These are phyloP conservation scores for Micromussa lordhowensis DNA, from an alignment of 92 coral and sea anemone genomes.

Conservation along the genomic window DNA sequence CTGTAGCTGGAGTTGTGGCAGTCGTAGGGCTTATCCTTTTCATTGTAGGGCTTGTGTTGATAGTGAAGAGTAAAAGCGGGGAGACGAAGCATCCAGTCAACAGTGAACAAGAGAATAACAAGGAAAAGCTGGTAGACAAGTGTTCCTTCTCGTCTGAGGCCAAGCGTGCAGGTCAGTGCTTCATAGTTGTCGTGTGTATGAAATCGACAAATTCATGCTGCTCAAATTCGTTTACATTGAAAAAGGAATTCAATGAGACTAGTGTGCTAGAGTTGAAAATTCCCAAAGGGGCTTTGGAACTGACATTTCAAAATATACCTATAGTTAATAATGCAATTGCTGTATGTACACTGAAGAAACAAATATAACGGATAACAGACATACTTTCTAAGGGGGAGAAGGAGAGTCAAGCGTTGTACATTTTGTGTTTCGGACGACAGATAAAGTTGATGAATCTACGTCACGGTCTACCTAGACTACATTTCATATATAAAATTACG, in stretches of 20 bases:
- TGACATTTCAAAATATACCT: too few species aligned
- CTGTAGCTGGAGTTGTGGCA: conserved; percentile 25
- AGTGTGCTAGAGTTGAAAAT: neutral
- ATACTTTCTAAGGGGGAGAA: too few species aligned
- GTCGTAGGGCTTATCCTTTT: conserved; percentile 42
- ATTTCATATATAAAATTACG: too few species aligned
- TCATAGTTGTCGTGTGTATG: neutral
- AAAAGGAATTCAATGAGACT: neutral
- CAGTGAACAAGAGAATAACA: neutral
- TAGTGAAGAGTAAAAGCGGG: conserved; percentile 26
- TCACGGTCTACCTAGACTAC: too few species aligned
- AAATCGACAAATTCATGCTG: neutral
- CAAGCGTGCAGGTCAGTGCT: conserved; percentile 47
- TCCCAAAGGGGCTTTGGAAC: neutral
- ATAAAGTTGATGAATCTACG: too few species aligned
- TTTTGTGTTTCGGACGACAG: too few species aligned
- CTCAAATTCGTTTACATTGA: neutral
- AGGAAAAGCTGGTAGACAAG: conserved; percentile 26
- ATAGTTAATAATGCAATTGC: too few species aligned
- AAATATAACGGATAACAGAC: too few species aligned
- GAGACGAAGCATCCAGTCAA: neutral
- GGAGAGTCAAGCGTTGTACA: too few species aligned
- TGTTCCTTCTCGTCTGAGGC: conserved; percentile 73
- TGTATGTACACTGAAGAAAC: too few species aligned
- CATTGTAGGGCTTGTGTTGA: conserved; percentile 43